These are phyloP conservation scores for Rutpela maculata DNA, from an alignment of 2,888 invertebrate genomes.

Conservation along the genomic window DNA sequence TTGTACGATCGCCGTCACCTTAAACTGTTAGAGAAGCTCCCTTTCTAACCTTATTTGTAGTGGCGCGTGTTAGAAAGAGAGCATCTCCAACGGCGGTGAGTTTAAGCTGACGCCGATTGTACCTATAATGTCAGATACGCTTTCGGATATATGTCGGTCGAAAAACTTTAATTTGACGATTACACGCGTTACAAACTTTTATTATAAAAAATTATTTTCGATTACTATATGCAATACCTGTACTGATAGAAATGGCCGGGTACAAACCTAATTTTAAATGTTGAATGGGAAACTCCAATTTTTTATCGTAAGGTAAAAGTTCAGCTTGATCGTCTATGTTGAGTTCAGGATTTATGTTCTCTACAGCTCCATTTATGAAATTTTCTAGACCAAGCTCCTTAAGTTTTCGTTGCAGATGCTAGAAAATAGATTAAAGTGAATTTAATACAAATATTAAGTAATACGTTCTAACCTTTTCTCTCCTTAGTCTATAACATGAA, in stretches of 20 bases:
- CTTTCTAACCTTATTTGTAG: too few species aligned
- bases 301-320: conserved; percentile 91
- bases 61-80: too few species aligned
- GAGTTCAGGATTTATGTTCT: conserved; percentile 90
- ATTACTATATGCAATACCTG: background rate
- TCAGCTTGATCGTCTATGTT: conserved; percentile 96
- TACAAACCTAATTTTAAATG: conserved; percentile 84
- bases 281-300: conserved; percentile 94
- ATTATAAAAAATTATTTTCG: too few species aligned
- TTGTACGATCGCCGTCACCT: too few species aligned
- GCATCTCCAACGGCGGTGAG: too few species aligned
- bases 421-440: conserved; percentile 45
- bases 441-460: background rate
- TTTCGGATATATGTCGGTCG: too few species aligned
- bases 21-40: too few species aligned
- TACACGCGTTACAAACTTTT: too few species aligned
- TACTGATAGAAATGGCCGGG: too few species aligned
- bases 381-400: conserved; percentile 84
- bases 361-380: conserved; percentile 87
- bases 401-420: conserved; percentile 80
- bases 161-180: too few species aligned
- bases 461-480: conserved; percentile 71
- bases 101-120: too few species aligned
- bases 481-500: conserved; percentile 74
- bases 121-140: too few species aligned